Percentiles rank a stretch among this genome's conserved stretches.
phyloP scores from a whole-genome alignment of 2,888 invertebrate species.

The Imbricaverruca yamaguchii region DNA sequence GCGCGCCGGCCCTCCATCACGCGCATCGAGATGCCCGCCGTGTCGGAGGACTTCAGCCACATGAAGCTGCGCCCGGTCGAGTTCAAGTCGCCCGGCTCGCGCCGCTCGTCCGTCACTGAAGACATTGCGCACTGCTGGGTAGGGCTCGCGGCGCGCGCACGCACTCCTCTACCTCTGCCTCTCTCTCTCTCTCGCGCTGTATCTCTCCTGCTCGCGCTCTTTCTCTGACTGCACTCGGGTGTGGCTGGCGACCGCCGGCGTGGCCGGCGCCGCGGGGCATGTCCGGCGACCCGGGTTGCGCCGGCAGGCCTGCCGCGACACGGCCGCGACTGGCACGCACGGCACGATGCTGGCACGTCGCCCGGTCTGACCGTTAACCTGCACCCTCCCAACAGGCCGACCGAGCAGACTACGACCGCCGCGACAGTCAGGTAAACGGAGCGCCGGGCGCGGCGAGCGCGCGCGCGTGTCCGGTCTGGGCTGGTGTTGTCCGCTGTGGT shows the following conservation, averaged over 20 bases:
- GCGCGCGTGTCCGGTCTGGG: neutral
- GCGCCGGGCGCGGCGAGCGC: neutral
- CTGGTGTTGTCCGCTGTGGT: neutral
- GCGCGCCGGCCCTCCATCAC: neutral
- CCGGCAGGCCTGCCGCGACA: too few species aligned
- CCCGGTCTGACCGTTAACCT: neutral
- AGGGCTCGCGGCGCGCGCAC: neutral
- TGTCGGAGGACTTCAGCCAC: constrained; percentile 7
- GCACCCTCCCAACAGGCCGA: neutral
- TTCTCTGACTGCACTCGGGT: too few species aligned
- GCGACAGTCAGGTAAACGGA: neutral
- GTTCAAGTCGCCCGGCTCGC: neutral
- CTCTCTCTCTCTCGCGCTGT: neutral
- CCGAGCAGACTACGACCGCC: neutral
- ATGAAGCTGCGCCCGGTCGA: neutral
- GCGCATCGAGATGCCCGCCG: neutral
- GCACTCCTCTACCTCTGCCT: too few species aligned
- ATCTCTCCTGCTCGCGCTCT: neutral
- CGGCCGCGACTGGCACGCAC: too few species aligned
- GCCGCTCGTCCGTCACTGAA: neutral
- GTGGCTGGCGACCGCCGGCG: too few species aligned
- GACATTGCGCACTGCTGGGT: constrained; percentile 1
- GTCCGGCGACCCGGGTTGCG: too few species aligned
- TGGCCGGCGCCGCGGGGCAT: too few species aligned
- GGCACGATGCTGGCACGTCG: too few species aligned